Percentiles rank a stretch among this genome's conserved stretches.
Conservation (phyloP, 2,888 invertebrate species). For the Brachyopa scutellaris region DNA sequence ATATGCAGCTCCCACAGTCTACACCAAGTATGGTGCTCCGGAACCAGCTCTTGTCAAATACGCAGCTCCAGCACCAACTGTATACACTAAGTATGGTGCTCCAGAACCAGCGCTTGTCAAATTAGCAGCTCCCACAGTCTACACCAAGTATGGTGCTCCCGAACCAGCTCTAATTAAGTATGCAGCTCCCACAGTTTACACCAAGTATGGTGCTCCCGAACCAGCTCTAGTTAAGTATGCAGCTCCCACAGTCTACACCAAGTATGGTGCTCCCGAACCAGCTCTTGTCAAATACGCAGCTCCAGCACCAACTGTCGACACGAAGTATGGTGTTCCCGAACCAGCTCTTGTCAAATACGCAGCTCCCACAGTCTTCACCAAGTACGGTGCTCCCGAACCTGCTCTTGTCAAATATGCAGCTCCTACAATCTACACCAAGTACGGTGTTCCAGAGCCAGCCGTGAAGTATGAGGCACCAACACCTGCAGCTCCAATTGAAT, state of each 20-base stretch:
- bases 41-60: slow-evolving; percentile 45
- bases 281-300: slow-evolving; percentile 63
- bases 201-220: slow-evolving; percentile 4
- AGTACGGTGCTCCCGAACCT: background rate
- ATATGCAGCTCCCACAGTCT: slow-evolving; percentile 75
- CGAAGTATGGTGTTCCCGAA: background rate
- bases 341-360: background rate
- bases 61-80: slow-evolving; percentile 74
- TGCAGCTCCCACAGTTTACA: background rate
- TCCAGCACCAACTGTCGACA: slow-evolving; percentile 74
- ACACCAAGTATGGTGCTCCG: slow-evolving; percentile 23
- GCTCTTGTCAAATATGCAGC: background rate
- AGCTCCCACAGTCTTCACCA: too few relatives aligned
- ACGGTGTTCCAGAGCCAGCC: background rate
- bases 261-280: slow-evolving; percentile 13
- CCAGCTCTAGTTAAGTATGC: background rate
- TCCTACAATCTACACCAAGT: too few relatives aligned
- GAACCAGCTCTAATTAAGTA: background rate
- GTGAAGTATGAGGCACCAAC: background rate
- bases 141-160: background rate
- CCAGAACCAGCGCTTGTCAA: slow-evolving; percentile 58
- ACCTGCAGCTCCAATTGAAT: background rate
- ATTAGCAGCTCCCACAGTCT: background rate
- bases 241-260: background rate
- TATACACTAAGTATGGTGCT: slow-evolving; percentile 76